A percentile compares a stretch with the other conserved stretches of the same genome.
Evolutionary conservation across 2,113 vertebrate species (phyloP).

Genomic region (Alaudala cheleensis): DNA sequence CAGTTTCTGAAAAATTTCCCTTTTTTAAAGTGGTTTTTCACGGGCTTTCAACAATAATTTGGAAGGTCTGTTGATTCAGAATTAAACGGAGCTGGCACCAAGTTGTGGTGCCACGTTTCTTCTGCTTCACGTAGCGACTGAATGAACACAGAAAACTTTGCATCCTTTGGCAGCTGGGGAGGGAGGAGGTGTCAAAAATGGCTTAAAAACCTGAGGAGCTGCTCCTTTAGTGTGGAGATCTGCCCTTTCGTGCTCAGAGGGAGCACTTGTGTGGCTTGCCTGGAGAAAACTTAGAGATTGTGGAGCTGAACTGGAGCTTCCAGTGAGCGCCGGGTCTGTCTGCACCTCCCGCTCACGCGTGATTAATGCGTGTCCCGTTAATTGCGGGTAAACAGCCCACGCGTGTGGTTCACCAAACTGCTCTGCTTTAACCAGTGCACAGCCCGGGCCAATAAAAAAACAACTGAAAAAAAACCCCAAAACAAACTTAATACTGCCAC

Average conservation of each 20-base stretch:
- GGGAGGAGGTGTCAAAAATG: neutral
- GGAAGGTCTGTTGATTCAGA: neutral
- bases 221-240: neutral
- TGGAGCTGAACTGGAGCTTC: neutral
- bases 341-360: neutral
- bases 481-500: neutral
- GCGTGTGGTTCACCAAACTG: slow-evolving; percentile 13
- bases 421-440: neutral
- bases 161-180: neutral
- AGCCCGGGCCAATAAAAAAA: slow-evolving; percentile 24
- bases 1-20: neutral
- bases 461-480: neutral
- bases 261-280: neutral
- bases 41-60: neutral
- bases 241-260: neutral
- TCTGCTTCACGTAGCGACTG: neutral
- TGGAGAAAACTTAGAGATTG: neutral
- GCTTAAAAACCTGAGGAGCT: neutral
- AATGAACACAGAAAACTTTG: neutral
- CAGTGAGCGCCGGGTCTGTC: neutral
- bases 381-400: neutral
- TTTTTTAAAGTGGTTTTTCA: neutral
- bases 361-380: neutral
- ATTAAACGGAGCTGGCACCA: neutral
- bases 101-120: neutral